These are phyloP conservation scores for Agrochola circellaris DNA, from an alignment of 2,888 invertebrate species.

Conservation along the genomic window DNA sequence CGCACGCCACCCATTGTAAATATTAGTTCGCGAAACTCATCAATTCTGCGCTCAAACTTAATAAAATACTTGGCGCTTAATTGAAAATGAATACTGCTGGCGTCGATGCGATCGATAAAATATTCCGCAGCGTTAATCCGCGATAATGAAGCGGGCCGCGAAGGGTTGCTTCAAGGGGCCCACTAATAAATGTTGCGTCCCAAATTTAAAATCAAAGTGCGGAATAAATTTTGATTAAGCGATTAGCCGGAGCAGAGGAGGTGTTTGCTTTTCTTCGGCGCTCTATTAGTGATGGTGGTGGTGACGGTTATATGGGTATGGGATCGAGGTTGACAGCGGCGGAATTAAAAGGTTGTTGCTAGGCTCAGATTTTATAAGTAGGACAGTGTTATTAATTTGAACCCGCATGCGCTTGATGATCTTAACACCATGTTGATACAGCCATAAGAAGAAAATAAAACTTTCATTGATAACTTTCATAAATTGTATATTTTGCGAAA, in stretches of 20 bases:
- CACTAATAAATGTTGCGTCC: conserved; percentile 90
- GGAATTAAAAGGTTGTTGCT: conserved; percentile 3
- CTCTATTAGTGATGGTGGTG: conserved; percentile 76
- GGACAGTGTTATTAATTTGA: neutral
- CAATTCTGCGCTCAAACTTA: conserved; percentile 90
- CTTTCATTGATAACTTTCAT: neutral
- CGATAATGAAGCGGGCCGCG: conserved; percentile 89
- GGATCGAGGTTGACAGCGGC: conserved; percentile 58
- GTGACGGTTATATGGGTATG: conserved; percentile 57
- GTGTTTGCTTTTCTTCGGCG: conserved; percentile 86
- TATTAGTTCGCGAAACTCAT: conserved; percentile 91
- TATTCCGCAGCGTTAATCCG: conserved; percentile 90
- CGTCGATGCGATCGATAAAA: conserved; percentile 89
- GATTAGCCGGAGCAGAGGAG: conserved; percentile 86
- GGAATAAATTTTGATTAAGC: conserved; percentile 91
- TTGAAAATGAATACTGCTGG: conserved; percentile 90
- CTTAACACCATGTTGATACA: neutral
- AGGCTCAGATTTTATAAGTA: neutral
- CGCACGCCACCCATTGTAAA: conserved; percentile 88
- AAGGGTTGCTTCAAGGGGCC: conserved; percentile 88
- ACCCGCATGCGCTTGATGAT: neutral
- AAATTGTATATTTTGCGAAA: neutral
- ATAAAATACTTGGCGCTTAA: conserved; percentile 91
- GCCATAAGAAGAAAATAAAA: neutral
- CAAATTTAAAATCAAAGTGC: conserved; percentile 91